phyloP scores from a whole-genome alignment of 2,888 invertebrate genomes.

The Panopea generosa region DNA sequence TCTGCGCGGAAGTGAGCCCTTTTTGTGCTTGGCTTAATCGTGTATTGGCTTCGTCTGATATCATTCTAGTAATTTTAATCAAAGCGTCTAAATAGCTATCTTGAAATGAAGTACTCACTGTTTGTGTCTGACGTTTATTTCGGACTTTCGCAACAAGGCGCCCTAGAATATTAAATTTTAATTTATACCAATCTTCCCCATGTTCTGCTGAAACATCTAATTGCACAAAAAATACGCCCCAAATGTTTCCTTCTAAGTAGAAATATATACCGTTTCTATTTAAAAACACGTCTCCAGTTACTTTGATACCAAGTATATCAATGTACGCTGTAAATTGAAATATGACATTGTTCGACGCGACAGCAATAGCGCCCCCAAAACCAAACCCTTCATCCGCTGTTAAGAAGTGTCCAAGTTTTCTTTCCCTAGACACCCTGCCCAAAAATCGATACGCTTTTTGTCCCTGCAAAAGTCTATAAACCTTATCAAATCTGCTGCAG shows the following conservation, averaged over 20 bases:
- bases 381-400: not conserved
- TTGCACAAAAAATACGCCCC: conserved; percentile 43
- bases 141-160: conserved; percentile 41
- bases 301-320: conserved; percentile 10
- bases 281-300: conserved; percentile 1
- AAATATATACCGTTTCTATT: conserved; percentile 16
- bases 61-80: conserved; percentile 11
- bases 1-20: conserved; percentile 28
- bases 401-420: not conserved
- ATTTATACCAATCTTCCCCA: conserved; percentile 36
- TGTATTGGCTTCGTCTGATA: conserved; percentile 44
- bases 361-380: conserved; percentile 17
- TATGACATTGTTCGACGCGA: conserved; percentile 4
- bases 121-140: conserved; percentile 30
- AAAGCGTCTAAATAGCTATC: conserved; percentile 55
- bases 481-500: conserved; percentile 43
- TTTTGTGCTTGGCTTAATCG: conserved; percentile 50
- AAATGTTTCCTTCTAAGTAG: conserved; percentile 50
- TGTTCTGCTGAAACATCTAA: conserved; percentile 37
- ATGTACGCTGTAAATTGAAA: conserved; percentile 1
- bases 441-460: conserved; percentile 34
- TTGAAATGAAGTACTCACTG: conserved; percentile 42
- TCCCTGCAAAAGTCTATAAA: conserved; percentile 35
- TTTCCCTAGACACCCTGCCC: not conserved
- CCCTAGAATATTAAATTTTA: conserved; percentile 43